These are phyloP conservation scores for Pimpla rufipes DNA, from an alignment of 2,888 invertebrate species.

Conservation along the genomic window DNA sequence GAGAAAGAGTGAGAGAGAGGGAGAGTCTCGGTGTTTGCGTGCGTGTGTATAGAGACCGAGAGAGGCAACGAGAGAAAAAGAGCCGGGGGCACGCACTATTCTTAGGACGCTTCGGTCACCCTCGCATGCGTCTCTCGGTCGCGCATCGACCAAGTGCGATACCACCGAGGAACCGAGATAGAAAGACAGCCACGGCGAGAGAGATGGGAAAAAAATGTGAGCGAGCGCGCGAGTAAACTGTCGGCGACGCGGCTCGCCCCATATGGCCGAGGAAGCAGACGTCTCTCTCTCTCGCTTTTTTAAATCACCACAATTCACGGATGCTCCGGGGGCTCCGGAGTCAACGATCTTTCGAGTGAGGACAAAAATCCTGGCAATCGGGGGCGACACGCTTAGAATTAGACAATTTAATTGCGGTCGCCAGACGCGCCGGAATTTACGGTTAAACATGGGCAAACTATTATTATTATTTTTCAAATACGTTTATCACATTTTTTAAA, in stretches of 20 bases:
- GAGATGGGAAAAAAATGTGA: slow-evolving; percentile 4
- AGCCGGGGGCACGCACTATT: slow-evolving; percentile 67
- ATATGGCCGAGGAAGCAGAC: slow-evolving; percentile 67
- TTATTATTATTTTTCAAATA: too few species aligned
- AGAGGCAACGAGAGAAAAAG: slow-evolving; percentile 28
- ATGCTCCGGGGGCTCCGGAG: slow-evolving; percentile 2
- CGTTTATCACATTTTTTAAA: too few species aligned
- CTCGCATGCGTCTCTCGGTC: slow-evolving; percentile 63
- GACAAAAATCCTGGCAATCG: not conserved
- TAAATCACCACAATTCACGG: slow-evolving; percentile 56
- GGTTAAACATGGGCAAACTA: too few species aligned
- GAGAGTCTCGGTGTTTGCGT: not conserved
- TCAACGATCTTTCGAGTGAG: slow-evolving; percentile 42
- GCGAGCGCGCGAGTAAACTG: slow-evolving; percentile 47
- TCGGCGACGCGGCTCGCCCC: slow-evolving; percentile 45
- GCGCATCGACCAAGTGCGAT: slow-evolving; percentile 58
- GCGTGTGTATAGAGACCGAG: not conserved
- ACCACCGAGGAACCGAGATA: slow-evolving; percentile 57
- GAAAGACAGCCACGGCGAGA: slow-evolving; percentile 32
- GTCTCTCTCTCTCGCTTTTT: slow-evolving; percentile 62
- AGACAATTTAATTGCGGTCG: not conserved
- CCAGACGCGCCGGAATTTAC: too few species aligned
- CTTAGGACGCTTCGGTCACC: slow-evolving; percentile 71
- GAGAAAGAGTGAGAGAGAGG: slow-evolving; percentile 33
- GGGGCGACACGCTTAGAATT: not conserved